Evolutionary conservation across 2,113 vertebrate genomes (phyloP), one percentile per base, ranked within the genome.

Genomic region (Cyanistes caeruleus): DNA sequence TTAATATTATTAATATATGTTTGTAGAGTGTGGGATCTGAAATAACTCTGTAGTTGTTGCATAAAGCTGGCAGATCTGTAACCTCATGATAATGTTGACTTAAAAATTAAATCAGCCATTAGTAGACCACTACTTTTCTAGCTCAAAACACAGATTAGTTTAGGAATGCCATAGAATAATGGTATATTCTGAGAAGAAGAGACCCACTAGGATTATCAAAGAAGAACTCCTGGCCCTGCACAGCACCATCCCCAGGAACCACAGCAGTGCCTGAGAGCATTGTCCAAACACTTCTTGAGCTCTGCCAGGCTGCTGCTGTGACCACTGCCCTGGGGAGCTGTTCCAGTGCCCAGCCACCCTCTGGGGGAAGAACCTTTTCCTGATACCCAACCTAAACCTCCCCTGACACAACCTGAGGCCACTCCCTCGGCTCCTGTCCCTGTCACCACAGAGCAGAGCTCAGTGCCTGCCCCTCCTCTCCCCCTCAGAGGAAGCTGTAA

Each of bases 41-140:
- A 93, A 81, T 91, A 94, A 65, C 48, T 92, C 44, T 87, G 62
- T 84, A 92, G 43, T 65, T 89, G 52, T 89, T 95, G 58, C n/a
- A 59, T 37, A 80, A 59, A 91, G 37, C 44, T 87, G 39, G 39
- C 22, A 92, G 92, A 94, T 81, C 70, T 92, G 79, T 85, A 80
- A 80, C 5, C 5, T 41, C 64, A 63, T 92, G 77, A 90, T 94
- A 93, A 72, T 65, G 37, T 72, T 91, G 70, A 92, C 79, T 89
- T 89, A 49, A 87, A 95, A 96, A 78, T 85, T 2, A 92, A 91
- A 91, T 89, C 63, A 78, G 31, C 43, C 33, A 16, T 15, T 93
- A 64, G 37, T 76, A 94, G 60, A 53, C 46, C 84, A 56, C 46
- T 83, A 48, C 39, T 93, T 31, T 79, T 86, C 72, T 84, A 22